Percentiles rank a stretch among this genome's conserved stretches.
phyloP scores from a whole-genome alignment of 1,140 invertebrate species.

The Helicoverpa armigera region DNA sequence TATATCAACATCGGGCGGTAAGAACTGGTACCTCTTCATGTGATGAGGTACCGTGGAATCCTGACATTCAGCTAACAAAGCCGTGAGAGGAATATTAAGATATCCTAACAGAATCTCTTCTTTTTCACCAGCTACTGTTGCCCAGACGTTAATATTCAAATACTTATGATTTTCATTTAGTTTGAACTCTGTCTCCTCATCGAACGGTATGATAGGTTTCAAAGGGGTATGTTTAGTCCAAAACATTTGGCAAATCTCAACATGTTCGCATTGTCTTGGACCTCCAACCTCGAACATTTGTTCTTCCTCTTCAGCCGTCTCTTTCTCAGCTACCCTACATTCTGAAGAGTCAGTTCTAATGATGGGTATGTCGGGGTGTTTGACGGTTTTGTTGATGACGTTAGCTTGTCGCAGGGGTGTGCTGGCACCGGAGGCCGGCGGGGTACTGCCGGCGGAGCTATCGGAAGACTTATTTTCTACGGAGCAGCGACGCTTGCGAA shows the following conservation, averaged over 20 bases:
- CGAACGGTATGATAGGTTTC: slow-evolving; percentile 89
- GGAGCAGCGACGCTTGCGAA: slow-evolving; percentile 87
- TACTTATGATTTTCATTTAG: slow-evolving; percentile 90
- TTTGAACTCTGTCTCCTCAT: slow-evolving; percentile 92
- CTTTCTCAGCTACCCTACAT: slow-evolving; percentile 74
- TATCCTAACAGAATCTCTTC: slow-evolving; percentile 91
- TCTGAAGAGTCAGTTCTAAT: slow-evolving; percentile 81
- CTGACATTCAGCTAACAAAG: slow-evolving; percentile 92
- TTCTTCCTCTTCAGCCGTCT: slow-evolving; percentile 72
- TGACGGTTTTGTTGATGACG: slow-evolving; percentile 74
- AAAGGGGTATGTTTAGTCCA: slow-evolving; percentile 82
- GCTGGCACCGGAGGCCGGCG: slow-evolving; percentile 85
- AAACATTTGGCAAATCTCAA: slow-evolving; percentile 85
- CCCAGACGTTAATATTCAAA: slow-evolving; percentile 95
- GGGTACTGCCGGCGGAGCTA: slow-evolving; percentile 86
- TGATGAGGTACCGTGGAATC: slow-evolving; percentile 93
- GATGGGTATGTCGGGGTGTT: slow-evolving; percentile 80
- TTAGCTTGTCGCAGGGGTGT: slow-evolving; percentile 81
- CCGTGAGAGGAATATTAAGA: slow-evolving; percentile 92
- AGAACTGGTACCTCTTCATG: slow-evolving; percentile 91
- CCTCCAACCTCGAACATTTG: slow-evolving; percentile 77
- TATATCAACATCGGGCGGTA: slow-evolving; percentile 90
- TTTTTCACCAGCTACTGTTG: slow-evolving; percentile 86
- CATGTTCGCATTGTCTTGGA: slow-evolving; percentile 78
- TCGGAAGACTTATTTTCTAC: slow-evolving; percentile 86